Evolutionary conservation across 2,113 vertebrate species (phyloP).

Genomic region (Neogobius melanostomus): DNA sequence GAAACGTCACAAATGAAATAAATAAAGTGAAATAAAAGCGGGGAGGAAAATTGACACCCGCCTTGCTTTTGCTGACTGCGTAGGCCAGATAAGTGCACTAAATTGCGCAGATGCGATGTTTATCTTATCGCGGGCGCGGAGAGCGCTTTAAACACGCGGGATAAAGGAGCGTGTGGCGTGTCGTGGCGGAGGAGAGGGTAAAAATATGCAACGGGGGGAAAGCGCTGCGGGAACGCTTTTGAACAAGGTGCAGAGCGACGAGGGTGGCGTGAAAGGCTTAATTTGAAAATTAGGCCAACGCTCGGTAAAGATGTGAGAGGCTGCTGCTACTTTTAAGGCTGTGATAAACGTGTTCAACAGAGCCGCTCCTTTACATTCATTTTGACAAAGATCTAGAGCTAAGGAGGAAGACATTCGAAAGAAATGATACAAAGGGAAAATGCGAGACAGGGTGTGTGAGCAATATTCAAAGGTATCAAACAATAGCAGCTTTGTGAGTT

Average conservation of each 20-base stretch:
- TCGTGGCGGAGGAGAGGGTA: constrained; percentile 51
- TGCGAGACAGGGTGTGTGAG: too few relatives aligned
- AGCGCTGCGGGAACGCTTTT: constrained; percentile 49
- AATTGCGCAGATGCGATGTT: constrained; percentile 79
- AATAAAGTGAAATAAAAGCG: constrained; percentile 39
- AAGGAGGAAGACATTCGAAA: not conserved
- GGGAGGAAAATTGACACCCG: constrained; percentile 75
- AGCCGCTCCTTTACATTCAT: not conserved
- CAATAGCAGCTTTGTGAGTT: too few relatives aligned
- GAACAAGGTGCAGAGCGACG: constrained; percentile 65
- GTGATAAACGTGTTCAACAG: not conserved
- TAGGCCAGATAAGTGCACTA: constrained; percentile 79
- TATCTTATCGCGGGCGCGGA: constrained; percentile 78
- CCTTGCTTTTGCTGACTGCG: constrained; percentile 77
- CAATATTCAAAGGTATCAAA: too few relatives aligned
- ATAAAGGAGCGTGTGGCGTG: constrained; percentile 63
- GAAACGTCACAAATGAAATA: constrained; percentile 68
- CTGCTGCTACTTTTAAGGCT: constrained; percentile 31
- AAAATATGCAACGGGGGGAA: constrained; percentile 52
- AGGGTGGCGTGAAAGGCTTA: constrained; percentile 64
- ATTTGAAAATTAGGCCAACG: constrained; percentile 67
- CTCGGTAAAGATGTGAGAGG: constrained; percentile 35
- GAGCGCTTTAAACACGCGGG: constrained; percentile 63
- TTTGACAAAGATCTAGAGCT: not conserved
- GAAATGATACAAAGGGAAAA: not conserved